Base-by-base conservation (phyloP, 2,797 vertebrate genomes). In the Chaetophractus vellerosus region DNA sequence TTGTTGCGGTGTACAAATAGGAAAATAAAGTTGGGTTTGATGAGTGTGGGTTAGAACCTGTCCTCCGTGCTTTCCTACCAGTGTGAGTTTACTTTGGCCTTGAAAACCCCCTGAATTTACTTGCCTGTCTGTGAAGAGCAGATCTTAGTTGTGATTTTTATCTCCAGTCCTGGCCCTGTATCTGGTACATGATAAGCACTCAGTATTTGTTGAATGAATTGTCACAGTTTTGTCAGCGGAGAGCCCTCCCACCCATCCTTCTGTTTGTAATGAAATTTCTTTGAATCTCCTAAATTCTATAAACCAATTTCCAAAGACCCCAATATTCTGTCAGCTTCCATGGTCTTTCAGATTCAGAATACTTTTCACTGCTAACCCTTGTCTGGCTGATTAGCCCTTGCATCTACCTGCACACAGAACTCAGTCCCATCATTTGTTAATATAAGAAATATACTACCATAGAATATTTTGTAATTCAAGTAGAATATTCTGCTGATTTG, bases 221-320 rank as follows among this genome's bases (percentile, higher is more conserved):
- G 50, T 38, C 80, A 64, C 31, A 59, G 16, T 85, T 81, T 68
- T 55, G 55, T 76, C 2, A 33, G 28, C 11, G 18, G 19, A 88
- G 78, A 83, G 36, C 82, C 66, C 94, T 69, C 19, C 33, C 64
- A 18, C 16, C 33, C 71, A 18, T 7, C 36, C 1, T 83, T 92
- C 66, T 84, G 59, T 76, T 88, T 91, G 72, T 81, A 21, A 72
- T 75, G 12, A 52, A 41, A 78, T 75, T 41, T 75, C 45, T 90
- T 92, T 83, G 87, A 95, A 72, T 41, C 23, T 66, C 28, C 36
- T 91, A 82, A 90, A 93, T 89, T 23, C 28, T 10, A 66, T 48
- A 59, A 14, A 36, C n/a, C 33, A 55, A 82, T 82, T 3, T 66
- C 69, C 57, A 41, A 36, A 93, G 33, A 50, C 23, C 52, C 52